These are phyloP conservation scores for Aphelocoma californica DNA, from an alignment of 2,797 vertebrate species.

Conservation along the genomic window DNA sequence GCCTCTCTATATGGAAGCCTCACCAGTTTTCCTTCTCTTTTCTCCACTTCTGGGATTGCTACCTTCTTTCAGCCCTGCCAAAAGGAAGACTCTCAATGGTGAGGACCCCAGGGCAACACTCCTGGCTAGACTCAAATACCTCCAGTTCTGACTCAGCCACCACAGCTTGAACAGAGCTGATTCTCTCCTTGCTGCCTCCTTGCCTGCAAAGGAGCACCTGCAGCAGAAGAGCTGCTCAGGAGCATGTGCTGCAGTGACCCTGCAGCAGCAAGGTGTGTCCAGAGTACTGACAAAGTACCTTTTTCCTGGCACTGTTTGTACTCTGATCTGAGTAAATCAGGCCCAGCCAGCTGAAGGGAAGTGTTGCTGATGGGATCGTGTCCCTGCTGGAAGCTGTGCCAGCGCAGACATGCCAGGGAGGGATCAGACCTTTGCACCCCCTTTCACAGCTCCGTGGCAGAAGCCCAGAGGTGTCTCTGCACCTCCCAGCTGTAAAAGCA, in stretches of 20 bases:
- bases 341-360: background rate
- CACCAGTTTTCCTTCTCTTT: background rate
- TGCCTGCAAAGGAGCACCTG: background rate
- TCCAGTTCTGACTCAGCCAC: background rate
- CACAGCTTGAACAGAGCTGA: background rate
- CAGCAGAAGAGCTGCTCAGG: background rate
- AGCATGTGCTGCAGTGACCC: background rate
- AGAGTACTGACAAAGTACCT: background rate
- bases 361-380: background rate
- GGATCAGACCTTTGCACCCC: conserved; percentile 2
- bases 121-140: background rate
- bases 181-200: background rate
- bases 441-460: background rate
- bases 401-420: background rate
- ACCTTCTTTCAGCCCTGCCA: background rate
- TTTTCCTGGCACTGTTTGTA: background rate
- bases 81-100: background rate
- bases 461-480: background rate
- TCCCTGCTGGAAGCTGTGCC: background rate
- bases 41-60: background rate
- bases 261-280: background rate
- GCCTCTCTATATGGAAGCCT: background rate
- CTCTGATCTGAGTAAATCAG: background rate
- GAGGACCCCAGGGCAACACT: background rate
- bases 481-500: background rate